Percentiles rank a stretch among this genome's conserved stretches.
phyloP scores from a whole-genome alignment of 2,113 vertebrate species.

The Oxyura jamaicensis region DNA sequence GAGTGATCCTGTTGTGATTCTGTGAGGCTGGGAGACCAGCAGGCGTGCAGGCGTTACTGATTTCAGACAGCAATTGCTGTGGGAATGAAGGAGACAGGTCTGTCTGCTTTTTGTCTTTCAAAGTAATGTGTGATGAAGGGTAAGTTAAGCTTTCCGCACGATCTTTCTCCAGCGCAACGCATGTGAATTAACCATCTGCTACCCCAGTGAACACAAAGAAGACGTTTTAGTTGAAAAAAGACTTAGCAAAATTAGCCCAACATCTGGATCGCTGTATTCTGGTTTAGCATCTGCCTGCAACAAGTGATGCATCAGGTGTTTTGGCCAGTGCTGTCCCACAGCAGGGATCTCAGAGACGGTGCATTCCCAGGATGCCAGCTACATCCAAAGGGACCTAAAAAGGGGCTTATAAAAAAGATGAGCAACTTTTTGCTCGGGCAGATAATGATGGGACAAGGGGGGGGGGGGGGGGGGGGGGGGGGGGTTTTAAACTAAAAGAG shows the following conservation, averaged over 20 bases:
- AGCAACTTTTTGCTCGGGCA: too few species aligned
- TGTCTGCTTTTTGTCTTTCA: background rate
- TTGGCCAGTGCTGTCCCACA: background rate
- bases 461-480: too few species aligned
- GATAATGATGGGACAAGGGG: too few species aligned
- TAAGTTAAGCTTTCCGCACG: background rate
- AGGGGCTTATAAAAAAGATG: too few species aligned
- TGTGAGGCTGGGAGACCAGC: background rate
- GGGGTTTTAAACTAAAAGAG: too few species aligned
- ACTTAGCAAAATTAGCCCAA: background rate
- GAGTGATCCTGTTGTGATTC: too few species aligned
- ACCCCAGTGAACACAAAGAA: background rate
- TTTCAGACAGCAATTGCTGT: background rate
- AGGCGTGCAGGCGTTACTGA: background rate
- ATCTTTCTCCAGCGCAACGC: background rate
- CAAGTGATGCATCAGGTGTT: accelerated
- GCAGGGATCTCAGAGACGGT: accelerated
- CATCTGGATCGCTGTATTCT: background rate
- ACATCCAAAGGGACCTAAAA: too few species aligned
- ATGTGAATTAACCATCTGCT: background rate
- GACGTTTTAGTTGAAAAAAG: background rate
- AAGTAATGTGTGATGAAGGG: background rate
- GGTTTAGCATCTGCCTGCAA: background rate
- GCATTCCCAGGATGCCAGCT: background rate
- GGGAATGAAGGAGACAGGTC: background rate